Evolutionary conservation across 64 coral and sea anemone genomes (phyloP), one percentile per base, ranked within the genome.

Genomic region (Orbicella faveolata): DNA sequence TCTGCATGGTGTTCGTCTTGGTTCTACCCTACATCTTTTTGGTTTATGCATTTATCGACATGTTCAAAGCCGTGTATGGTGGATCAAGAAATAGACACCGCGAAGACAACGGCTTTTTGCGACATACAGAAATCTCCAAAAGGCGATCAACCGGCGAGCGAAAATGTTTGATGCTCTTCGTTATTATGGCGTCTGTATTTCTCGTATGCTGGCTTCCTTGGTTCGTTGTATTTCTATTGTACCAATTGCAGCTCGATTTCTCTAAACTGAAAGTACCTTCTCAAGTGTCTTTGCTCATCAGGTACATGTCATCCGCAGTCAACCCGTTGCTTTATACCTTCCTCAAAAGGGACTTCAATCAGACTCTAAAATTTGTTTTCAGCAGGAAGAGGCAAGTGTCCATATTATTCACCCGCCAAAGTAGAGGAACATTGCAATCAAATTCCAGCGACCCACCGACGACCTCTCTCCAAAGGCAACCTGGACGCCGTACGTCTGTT

Each of bases 311-410:
- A 4, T 92, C 82, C 18, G 80, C 79, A n/a, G 34, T 92, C 83
- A 92, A 92, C 61, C 90, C 90, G 21, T 33, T 92, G 26, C 75
- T 92, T 8, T 92, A 92, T 37, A 92, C 90, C 4, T 92, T 92
- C 76, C 44, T 92, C 36, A 92, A 92, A 80, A 83, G 75, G 33
- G 90, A 92, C 52, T 92, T 92, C 34, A 48, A 65, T 23, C 57
- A 63, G 6, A 59, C 90, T 87, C 39, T 88, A 0, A 88, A 88
- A 23, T 57, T 63, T 48, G 11, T 25, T 20, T 84, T 37, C 36
- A 84, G 11, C 20, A 84, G 63, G 48, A 7, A n/a, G 19, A 54
- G 77, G 51, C 77, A 48, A 59, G 52, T 79, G 26, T 79, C 77
- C 10, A 9, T 11, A 1, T 79, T 52, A 11, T 54, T 61, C 14